These are phyloP conservation scores for Lobophora halterata DNA, from an alignment of 2,888 invertebrate species.

Conservation along the genomic window DNA sequence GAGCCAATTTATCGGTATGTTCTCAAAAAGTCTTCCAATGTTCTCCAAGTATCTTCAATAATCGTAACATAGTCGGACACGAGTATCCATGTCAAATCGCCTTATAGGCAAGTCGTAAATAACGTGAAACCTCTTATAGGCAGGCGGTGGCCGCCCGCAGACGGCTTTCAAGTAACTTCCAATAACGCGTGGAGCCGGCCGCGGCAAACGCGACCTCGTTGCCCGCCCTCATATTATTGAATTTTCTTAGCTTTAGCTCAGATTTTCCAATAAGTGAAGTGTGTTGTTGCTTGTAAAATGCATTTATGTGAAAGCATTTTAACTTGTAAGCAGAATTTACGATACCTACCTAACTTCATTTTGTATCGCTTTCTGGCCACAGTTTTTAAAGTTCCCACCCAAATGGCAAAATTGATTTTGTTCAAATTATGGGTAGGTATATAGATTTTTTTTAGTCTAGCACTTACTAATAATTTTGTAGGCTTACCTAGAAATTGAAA, in stretches of 20 bases:
- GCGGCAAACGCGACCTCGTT: slow-evolving; percentile 32
- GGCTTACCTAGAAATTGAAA: no score
- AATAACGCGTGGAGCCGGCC: slow-evolving; percentile 44
- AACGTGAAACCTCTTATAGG: slow-evolving; percentile 41
- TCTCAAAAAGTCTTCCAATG: slow-evolving; percentile 6
- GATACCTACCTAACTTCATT: not conserved
- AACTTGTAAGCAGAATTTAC: slow-evolving; percentile 8
- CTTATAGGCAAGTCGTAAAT: slow-evolving; percentile 38
- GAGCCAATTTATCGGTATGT: not conserved
- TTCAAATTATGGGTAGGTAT: no score
- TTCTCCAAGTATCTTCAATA: slow-evolving; percentile 14
- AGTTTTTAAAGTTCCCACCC: no score
- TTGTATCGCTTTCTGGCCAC: not conserved
- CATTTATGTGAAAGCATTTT: slow-evolving; percentile 18
- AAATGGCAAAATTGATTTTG: no score
- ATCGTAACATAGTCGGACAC: slow-evolving; percentile 16
- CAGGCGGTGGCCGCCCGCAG: slow-evolving; percentile 46
- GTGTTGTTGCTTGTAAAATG: slow-evolving; percentile 39
- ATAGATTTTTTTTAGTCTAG: no score
- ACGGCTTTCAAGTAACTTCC: slow-evolving; percentile 56
- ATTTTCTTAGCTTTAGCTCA: slow-evolving; percentile 48
- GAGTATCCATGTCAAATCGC: slow-evolving; percentile 33
- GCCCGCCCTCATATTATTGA: slow-evolving; percentile 47
- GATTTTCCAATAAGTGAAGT: slow-evolving; percentile 57
- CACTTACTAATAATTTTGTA: no score